Base-by-base conservation (phyloP, 2,888 invertebrate species). In the Acrobeloides nanus region DNA sequence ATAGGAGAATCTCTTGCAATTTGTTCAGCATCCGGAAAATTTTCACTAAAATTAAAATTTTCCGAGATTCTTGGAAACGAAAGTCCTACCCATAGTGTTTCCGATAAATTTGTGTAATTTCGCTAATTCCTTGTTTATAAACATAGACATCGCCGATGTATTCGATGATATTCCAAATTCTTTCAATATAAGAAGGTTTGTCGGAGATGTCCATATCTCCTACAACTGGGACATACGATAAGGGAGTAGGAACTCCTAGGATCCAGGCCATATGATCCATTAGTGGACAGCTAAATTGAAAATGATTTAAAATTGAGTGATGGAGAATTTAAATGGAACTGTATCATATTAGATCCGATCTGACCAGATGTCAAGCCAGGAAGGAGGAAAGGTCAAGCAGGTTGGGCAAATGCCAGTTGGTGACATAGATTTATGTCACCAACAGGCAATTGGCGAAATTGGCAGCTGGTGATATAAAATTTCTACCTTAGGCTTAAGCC, bases 1-100 rank as follows among this genome's bases (percentile, higher is more conserved):
- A 62, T 34, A 27, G 59, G 59, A 18, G 62, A 57, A 2, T 51
- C 48, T 25, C 52, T 47, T 7, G 59, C 61, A 2, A 55, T n/a
- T 6, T 44, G 21, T 4, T 46, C 47, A 10, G 62, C 39, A 17
- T 47, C 31, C 2, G 64, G 64, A 37, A 65, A 64, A n/a, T 55
- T 46, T 10, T 44, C 23, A 17, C 44, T 44, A 17, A 44, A 44
- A 15, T 12, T 12, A 23, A 3, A 23, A 3, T 35, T 23, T n/a
- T 23, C 2, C 35, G 24, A 35, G 15, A 35, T n/a, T n/a, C n/a
- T n/a, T n/a, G n/a, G 24, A 35, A 2, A 4, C 5, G 5, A 10
- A 35, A 15, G 10, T n/a, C 39, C 15, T 23, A 39, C 39, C 62
- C 48, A 17, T 32, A 32, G n/a, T 49, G 10, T 1, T 29, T 50